Conservation (phyloP, 2,797 vertebrate species). For the Crypturellus tataupa region DNA sequence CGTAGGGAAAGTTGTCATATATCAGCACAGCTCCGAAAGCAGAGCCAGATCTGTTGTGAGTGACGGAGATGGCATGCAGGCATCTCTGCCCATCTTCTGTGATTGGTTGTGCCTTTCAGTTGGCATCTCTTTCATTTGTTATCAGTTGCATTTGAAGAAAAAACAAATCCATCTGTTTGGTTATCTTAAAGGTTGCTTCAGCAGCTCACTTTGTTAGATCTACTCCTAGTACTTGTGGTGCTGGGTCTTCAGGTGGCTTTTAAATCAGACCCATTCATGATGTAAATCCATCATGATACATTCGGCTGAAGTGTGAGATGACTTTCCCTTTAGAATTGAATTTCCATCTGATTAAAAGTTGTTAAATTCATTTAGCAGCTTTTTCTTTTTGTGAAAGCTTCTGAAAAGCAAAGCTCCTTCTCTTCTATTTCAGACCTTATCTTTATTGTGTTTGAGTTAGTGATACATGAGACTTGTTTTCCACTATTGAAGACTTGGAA, state of each 20-base stretch:
- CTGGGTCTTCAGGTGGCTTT: neutral
- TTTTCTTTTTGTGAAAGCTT: neutral
- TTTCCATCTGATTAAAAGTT: neutral
- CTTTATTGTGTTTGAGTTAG: neutral
- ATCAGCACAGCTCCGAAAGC: neutral
- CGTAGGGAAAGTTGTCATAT: neutral
- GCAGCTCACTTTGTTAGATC: neutral
- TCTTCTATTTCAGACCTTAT: neutral
- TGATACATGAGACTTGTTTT: neutral
- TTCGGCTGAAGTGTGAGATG: neutral
- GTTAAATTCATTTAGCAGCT: neutral
- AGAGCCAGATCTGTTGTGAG: neutral
- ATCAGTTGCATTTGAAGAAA: neutral
- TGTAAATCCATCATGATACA: neutral
- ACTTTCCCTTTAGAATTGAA: neutral
- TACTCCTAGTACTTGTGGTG: neutral
- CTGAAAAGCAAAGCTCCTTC: neutral
- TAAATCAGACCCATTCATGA: neutral
- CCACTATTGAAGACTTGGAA: neutral
- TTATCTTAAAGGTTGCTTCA: neutral
- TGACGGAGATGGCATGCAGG: neutral
- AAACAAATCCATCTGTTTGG: neutral
- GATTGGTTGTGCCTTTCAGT: neutral
- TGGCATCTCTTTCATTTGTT: neutral
- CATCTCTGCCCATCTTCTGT: neutral